Evolutionary conservation across 2,888 invertebrate genomes (phyloP), one percentile per base, ranked within the genome.

Genomic region (Caenorhabditis doughertyi): DNA sequence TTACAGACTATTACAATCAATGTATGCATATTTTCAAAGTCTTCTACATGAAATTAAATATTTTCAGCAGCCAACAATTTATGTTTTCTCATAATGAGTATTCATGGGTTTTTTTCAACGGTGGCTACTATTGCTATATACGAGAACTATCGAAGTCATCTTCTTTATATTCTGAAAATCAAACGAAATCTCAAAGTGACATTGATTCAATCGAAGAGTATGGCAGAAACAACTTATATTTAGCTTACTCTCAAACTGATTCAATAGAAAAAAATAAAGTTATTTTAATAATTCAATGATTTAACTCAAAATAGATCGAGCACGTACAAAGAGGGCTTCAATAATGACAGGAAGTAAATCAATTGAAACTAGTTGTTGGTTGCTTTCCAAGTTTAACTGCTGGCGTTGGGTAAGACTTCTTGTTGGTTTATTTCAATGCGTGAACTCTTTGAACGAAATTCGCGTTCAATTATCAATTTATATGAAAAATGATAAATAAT

Each of bases 61-160:
- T 2, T 65, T 76, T 23, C 67, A 79, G 79, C 39, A 8, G 51
- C 58, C 32, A 79, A 79, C 56, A 79, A 79, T 49, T 44, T 79
- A 3, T 71, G 72, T 23, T 79, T 79, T 42, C 32, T 79, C 18
- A 60, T 79, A 7, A 79, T 79, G 65, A 67, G 72, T 21, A 51
- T 67, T n/a, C 80, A 80, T 29, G 80, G 80, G 39, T 72, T 72
- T n/a, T 44, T 42, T 13, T 64, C 79, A 1, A 79, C 79, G 18
- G 47, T 65, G 11, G 64, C 79, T 7, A 79, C 79, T 2, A 55
- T 79, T 11, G 60, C 64, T 13, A 79, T 79, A 2, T 79, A 79
- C 11, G 79, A 79, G 32, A 70, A 79, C 49, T 79, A 79, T n/a
- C 53, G 79, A 7, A 58, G 55, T 11, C 21, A 72, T 29, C 27